These are phyloP conservation scores for Alsophila aescularia DNA, from an alignment of 2,888 invertebrate species.

Conservation along the genomic window DNA sequence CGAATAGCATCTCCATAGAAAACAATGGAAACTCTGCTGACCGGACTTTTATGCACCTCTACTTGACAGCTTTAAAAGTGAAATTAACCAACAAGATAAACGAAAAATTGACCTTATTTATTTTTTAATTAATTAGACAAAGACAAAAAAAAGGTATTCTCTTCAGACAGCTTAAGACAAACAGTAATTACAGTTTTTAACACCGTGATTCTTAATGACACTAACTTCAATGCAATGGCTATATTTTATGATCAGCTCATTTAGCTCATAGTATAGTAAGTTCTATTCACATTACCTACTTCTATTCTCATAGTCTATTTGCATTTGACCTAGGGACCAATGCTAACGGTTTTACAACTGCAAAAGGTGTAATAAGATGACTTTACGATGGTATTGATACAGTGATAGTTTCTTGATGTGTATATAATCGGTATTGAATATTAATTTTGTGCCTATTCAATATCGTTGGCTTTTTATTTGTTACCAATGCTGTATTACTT, in stretches of 20 bases:
- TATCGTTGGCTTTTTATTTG: neutral
- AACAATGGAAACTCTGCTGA: no score
- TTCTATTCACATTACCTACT: constrained; percentile 18
- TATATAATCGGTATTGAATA: constrained; percentile 6
- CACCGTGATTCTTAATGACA: constrained; percentile 42
- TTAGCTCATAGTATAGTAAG: constrained; percentile 1
- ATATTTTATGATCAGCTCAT: constrained; percentile 33
- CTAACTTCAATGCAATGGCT: constrained; percentile 53
- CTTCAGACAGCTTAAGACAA: neutral
- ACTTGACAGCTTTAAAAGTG: no score
- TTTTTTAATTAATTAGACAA: no score
- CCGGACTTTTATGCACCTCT: no score
- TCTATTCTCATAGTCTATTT: constrained; percentile 42
- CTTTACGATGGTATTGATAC: constrained; percentile 13
- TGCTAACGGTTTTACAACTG: constrained; percentile 40
- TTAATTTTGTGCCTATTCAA: constrained; percentile 1
- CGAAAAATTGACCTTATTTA: no score
- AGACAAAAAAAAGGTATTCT: no score
- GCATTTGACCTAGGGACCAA: constrained; percentile 50
- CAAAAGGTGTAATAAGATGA: constrained; percentile 42
- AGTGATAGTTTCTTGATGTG: neutral
- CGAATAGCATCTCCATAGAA: no score
- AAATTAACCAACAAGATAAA: no score
- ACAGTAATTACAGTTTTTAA: constrained; percentile 1
- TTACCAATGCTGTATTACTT: neutral